Evolutionary conservation across 1,140 invertebrate genomes (phyloP).

Genomic region (Cyclina sinensis): DNA sequence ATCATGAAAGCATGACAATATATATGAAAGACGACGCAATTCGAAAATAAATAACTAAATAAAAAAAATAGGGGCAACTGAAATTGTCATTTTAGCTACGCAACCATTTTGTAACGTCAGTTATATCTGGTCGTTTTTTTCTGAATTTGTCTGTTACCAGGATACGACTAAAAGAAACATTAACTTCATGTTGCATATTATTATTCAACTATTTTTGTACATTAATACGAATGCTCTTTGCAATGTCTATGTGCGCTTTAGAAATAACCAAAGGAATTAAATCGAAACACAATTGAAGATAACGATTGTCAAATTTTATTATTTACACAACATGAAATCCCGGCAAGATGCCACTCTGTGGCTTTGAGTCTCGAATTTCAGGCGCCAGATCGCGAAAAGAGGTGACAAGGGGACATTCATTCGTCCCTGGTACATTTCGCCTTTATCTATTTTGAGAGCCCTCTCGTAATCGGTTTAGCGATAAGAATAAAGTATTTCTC

Average conservation of each 20-base stretch:
- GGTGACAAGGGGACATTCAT: constrained; percentile 38
- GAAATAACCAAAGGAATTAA: background rate
- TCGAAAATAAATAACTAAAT: too few relatives aligned
- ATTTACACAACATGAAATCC: constrained; percentile 10
- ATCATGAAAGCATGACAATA: background rate
- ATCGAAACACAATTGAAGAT: constrained; percentile 11
- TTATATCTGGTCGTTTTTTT: too few relatives aligned
- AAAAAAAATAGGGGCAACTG: too few relatives aligned
- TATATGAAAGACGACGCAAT: background rate
- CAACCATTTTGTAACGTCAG: too few relatives aligned
- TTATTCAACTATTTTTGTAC: background rate
- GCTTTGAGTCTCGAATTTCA: background rate
- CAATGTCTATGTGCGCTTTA: background rate
- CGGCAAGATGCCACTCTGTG: background rate
- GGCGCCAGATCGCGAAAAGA: constrained; percentile 59
- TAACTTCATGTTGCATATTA: background rate
- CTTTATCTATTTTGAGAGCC: constrained; percentile 34
- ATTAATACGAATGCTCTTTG: background rate
- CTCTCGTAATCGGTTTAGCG: constrained; percentile 9
- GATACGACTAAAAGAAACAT: too few relatives aligned
- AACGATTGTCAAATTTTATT: constrained; percentile 31
- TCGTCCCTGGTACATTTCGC: constrained; percentile 56
- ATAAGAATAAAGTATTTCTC: constrained; percentile 54
- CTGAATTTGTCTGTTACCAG: too few relatives aligned
- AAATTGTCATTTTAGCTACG: too few relatives aligned